Evolutionary conservation across 1,140 invertebrate species (phyloP).

Genomic region (Drosophila hydei): DNA sequence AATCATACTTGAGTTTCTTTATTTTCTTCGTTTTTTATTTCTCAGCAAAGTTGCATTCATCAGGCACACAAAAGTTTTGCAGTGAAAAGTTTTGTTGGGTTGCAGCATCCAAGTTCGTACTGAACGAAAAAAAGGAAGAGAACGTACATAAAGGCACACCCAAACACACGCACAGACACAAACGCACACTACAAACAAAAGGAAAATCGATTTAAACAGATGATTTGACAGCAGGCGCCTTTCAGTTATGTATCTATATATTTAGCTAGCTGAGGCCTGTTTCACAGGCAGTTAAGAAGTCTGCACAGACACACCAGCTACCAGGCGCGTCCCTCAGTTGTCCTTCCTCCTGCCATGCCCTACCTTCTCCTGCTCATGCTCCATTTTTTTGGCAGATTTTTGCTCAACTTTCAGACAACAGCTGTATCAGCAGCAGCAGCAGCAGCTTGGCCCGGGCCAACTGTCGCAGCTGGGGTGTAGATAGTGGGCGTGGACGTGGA

Average conservation of each 20-base stretch:
- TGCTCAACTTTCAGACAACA: constrained; percentile 61
- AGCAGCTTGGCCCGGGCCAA: constrained; percentile 7
- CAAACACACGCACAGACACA: constrained; percentile 8
- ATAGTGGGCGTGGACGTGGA: not conserved
- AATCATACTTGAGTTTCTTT: constrained; percentile 30
- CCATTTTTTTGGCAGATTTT: constrained; percentile 54
- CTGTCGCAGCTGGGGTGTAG: not conserved
- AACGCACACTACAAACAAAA: constrained; percentile 24
- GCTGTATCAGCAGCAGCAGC: constrained; percentile 44
- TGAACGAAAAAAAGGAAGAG: constrained; percentile 14
- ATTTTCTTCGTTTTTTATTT: not conserved
- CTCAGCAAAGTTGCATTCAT: constrained; percentile 29
- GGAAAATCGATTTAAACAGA: constrained; percentile 80
- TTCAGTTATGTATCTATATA: constrained; percentile 56
- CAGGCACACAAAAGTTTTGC: constrained; percentile 41
- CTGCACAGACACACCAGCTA: constrained; percentile 14
- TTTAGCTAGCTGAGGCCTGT: constrained; percentile 35
- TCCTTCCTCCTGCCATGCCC: constrained; percentile 27
- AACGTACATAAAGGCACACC: constrained; percentile 20
- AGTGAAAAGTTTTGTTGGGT: not conserved
- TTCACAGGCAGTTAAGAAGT: constrained; percentile 54
- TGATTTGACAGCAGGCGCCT: constrained; percentile 71
- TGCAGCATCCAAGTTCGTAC: not conserved
- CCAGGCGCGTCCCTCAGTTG: constrained; percentile 46
- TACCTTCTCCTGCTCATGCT: not conserved